A percentile compares a stretch with the other conserved stretches of the same genome.
These are phyloP conservation scores for Campaea margaritaria DNA, from an alignment of 2,888 invertebrate genomes.

Conservation along the genomic window DNA sequence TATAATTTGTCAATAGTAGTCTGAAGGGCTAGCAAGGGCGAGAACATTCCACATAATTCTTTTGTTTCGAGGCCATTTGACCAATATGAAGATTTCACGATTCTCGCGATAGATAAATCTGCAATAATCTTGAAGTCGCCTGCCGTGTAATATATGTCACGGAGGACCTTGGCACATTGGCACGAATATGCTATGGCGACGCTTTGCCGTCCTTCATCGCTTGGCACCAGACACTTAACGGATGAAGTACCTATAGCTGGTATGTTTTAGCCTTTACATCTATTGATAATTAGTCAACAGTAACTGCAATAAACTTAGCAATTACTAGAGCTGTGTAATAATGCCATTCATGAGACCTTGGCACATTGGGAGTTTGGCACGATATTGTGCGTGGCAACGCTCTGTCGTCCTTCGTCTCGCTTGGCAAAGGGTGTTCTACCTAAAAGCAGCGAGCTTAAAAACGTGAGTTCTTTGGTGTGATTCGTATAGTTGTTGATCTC, in stretches of 20 bases:
- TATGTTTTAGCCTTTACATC: background rate
- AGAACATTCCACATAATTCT: too few species aligned
- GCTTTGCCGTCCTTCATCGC: constrained; percentile 15
- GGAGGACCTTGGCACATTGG: constrained; percentile 61
- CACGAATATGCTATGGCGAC: constrained; percentile 4
- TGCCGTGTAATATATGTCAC: constrained; percentile 47
- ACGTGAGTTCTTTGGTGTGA: too few species aligned
- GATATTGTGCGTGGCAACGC: constrained; percentile 39
- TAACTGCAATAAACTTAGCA: background rate
- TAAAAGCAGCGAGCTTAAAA: too few species aligned
- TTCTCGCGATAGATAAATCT: background rate
- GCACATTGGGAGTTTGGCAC: constrained; percentile 57
- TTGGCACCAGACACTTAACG: constrained; percentile 28
- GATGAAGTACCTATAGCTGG: too few species aligned
- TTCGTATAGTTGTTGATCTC: background rate
- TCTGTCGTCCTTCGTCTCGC: too few species aligned
- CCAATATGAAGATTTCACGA: too few species aligned
- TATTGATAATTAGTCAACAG: background rate
- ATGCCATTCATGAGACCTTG: constrained; percentile 56
- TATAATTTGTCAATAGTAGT: constrained; percentile 3
- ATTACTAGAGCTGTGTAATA: constrained; percentile 41
- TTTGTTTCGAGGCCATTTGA: too few species aligned
- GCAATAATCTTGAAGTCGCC: constrained; percentile 20
- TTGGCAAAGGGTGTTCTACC: too few species aligned
- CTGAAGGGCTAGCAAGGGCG: too few species aligned